phyloP scores from a whole-genome alignment of 2,797 vertebrate genomes.

The Halcyon leucocephala region DNA sequence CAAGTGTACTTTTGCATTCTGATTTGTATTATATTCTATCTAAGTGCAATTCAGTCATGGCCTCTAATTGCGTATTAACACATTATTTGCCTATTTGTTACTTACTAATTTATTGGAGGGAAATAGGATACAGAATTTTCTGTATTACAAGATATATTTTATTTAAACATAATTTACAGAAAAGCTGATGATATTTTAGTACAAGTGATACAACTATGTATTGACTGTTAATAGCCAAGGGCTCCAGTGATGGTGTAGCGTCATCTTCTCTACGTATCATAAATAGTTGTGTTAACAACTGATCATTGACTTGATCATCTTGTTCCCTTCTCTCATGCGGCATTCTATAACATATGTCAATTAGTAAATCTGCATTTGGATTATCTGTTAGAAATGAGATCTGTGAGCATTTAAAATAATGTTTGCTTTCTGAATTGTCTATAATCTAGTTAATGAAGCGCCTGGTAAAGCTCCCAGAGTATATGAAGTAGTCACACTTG shows the following conservation, averaged over 20 bases:
- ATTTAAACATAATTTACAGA: not conserved
- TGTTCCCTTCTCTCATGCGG: not conserved
- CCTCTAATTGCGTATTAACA: not conserved
- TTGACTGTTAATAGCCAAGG: not conserved
- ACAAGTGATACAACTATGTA: not conserved
- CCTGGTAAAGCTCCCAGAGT: not conserved
- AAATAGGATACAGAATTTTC: not conserved
- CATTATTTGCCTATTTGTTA: not conserved
- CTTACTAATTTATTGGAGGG: not conserved
- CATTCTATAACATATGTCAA: not conserved
- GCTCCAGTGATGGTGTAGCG: not conserved
- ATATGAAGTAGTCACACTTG: not conserved
- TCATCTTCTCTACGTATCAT: fast-evolving
- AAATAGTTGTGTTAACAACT: not conserved
- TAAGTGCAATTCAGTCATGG: not conserved
- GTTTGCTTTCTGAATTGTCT: not conserved
- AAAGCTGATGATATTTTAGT: not conserved
- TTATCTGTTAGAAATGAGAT: not conserved
- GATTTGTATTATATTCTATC: not conserved
- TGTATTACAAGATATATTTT: not conserved
- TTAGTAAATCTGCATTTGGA: not conserved
- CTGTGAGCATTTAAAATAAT: not conserved
- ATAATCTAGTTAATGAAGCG: not conserved
- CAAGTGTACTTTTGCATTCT: not conserved
- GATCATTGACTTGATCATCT: not conserved